A percentile compares a stretch with the other conserved stretches of the same genome.
These are phyloP conservation scores for Gymnobelideus leadbeateri DNA, from an alignment of 2,113 vertebrate genomes.

Conservation along the genomic window DNA sequence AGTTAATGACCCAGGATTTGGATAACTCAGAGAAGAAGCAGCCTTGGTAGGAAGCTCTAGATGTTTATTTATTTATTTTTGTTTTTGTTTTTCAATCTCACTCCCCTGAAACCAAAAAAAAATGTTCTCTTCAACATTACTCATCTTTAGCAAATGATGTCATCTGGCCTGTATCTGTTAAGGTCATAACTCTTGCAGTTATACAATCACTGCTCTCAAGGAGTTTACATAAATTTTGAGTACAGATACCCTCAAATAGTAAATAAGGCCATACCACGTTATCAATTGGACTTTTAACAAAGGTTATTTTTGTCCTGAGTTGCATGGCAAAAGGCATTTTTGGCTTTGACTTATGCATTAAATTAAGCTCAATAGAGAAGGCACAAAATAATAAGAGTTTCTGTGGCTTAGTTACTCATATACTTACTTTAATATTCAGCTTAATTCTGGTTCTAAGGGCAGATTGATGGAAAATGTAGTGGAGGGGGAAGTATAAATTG, in stretches of 20 bases:
- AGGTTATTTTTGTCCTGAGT: background rate
- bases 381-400: background rate
- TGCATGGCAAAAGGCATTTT: background rate
- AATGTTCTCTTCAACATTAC: background rate
- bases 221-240: constrained; percentile 32
- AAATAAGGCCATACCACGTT: no score
- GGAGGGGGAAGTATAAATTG: background rate
- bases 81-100: no score
- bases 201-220: constrained; percentile 49
- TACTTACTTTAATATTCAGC: background rate
- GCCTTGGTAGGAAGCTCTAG: constrained; percentile 34
- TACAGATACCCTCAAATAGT: no score
- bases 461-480: background rate
- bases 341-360: background rate
- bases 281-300: background rate
- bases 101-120: no score
- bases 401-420: background rate
- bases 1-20: constrained; percentile 6
- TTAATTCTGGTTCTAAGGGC: background rate
- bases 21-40: constrained; percentile 51
- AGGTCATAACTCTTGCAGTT: constrained; percentile 63
- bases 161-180: constrained; percentile 67
- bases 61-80: background rate
- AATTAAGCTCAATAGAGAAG: background rate
- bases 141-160: constrained; percentile 70